A percentile compares a stretch with the other conserved stretches of the same genome.
Evolutionary conservation across 1,140 invertebrate genomes (phyloP).

Genomic region (Nephotettix cincticeps): DNA sequence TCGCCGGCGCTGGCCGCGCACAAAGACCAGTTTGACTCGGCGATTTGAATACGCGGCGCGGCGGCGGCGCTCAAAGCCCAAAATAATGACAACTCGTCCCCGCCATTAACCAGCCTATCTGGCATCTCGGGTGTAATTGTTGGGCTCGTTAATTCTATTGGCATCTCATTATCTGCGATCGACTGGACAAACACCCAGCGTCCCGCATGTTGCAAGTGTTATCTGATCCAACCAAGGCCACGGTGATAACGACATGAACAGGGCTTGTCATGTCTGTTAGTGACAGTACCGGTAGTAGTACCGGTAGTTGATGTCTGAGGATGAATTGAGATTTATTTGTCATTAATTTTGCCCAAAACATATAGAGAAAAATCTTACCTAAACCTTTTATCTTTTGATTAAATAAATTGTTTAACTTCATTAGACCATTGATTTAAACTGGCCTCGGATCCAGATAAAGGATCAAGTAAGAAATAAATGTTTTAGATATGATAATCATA

Average conservation of each 20-base stretch:
- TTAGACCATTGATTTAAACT: no score
- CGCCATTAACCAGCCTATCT: constrained; percentile 18
- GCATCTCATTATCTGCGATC: constrained; percentile 17
- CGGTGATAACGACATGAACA: background rate
- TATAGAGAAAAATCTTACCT: no score
- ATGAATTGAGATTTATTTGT: no score
- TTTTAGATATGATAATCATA: no score
- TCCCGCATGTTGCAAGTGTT: background rate
- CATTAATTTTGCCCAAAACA: no score
- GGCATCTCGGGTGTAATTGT: constrained; percentile 14
- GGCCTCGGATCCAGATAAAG: no score
- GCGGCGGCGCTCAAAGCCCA: constrained; percentile 14
- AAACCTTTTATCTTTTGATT: no score
- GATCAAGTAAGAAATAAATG: no score
- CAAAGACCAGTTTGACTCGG: constrained; percentile 5
- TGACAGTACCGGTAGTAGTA: background rate
- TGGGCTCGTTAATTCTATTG: constrained; percentile 21
- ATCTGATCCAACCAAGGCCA: background rate
- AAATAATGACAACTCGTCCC: constrained; percentile 23
- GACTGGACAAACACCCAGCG: background rate
- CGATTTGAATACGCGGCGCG: constrained; percentile 12
- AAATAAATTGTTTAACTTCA: no score
- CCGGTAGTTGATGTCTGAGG: no score
- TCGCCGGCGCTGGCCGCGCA: background rate
- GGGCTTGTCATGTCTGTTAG: background rate